Conservation (phyloP, 2,113 vertebrate species). For the Chascanopsetta lugubris region DNA sequence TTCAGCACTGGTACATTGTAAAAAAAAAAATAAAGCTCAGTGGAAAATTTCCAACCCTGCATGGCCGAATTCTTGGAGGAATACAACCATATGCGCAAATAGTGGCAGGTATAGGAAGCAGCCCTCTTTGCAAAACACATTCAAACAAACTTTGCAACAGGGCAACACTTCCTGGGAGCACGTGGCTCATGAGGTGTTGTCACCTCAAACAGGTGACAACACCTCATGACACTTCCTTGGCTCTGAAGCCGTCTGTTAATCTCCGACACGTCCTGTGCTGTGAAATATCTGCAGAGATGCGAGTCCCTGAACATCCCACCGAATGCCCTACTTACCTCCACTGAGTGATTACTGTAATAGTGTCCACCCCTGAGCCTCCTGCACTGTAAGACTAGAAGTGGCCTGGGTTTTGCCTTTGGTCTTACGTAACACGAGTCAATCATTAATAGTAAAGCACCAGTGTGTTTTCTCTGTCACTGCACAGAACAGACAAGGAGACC, state of each 20-base stretch:
- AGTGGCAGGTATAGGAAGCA: conserved; percentile 11
- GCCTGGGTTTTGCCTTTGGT: conserved; percentile 12
- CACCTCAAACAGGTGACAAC: too few species aligned
- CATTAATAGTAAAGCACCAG: conserved; percentile 59
- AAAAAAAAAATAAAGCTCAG: too few species aligned
- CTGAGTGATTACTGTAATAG: conserved; percentile 47
- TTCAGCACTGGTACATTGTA: not conserved
- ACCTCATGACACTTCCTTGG: not conserved
- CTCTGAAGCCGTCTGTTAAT: not conserved
- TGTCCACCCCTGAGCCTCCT: conserved; percentile 21
- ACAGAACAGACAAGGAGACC: not conserved
- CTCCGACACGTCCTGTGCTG: not conserved
- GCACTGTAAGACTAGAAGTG: conserved; percentile 57
- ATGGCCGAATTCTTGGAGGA: not conserved
- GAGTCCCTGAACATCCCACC: conserved; percentile 25
- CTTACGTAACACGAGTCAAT: conserved; percentile 69
- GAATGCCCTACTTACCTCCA: conserved; percentile 44
- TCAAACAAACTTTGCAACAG: conserved; percentile 25
- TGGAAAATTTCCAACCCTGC: conserved; percentile 7
- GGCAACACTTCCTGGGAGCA: conserved; percentile 30
- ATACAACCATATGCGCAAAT: not conserved
- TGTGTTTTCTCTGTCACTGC: conserved; percentile 5
- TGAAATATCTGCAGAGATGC: conserved; percentile 23
- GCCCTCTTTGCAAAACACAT: conserved; percentile 30
- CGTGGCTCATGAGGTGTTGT: too few species aligned